Percentiles rank a stretch among this genome's conserved stretches.
Conservation (phyloP, 2,888 invertebrate genomes). For the Pyrocoelia pectoralis region DNA sequence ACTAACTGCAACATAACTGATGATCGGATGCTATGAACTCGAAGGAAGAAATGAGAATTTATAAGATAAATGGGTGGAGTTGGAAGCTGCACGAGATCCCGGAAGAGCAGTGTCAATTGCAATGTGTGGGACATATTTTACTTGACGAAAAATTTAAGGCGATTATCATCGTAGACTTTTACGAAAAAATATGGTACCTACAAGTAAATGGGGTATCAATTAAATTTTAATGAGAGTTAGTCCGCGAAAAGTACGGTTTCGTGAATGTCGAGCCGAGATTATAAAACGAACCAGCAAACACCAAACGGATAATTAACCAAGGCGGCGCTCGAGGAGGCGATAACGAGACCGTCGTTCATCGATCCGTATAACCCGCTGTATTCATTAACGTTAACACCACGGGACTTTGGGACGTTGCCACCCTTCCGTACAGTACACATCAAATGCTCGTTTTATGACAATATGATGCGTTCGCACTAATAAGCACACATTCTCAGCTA, state of each 20-base stretch:
- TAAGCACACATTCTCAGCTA: slow-evolving; percentile 23
- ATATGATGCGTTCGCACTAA: slow-evolving; percentile 25
- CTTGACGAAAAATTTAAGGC: not conserved
- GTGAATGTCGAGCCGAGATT: slow-evolving; percentile 24
- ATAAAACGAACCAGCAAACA: slow-evolving; percentile 40
- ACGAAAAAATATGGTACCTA: not conserved
- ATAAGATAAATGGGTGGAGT: slow-evolving; percentile 1
- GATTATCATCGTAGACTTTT: not conserved
- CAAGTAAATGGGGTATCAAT: slow-evolving; percentile 10
- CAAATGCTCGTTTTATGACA: slow-evolving; percentile 22
- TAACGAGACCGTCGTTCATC: slow-evolving; percentile 51
- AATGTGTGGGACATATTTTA: slow-evolving; percentile 1
- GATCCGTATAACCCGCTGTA: slow-evolving; percentile 49
- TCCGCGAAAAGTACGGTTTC: slow-evolving; percentile 23
- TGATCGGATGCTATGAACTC: not conserved
- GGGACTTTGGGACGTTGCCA: slow-evolving; percentile 22
- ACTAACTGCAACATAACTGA: not conserved
- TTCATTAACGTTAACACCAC: slow-evolving; percentile 36
- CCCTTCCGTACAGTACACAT: slow-evolving; percentile 26
- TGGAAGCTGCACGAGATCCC: not conserved
- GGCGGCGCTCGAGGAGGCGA: slow-evolving; percentile 50
- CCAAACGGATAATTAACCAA: slow-evolving; percentile 48
- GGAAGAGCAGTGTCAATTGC: not conserved
- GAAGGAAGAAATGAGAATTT: slow-evolving; percentile 1
- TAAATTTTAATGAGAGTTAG: slow-evolving; percentile 18